Conservation (phyloP, 2,797 vertebrate genomes). For the Nyctalus aviator region DNA sequence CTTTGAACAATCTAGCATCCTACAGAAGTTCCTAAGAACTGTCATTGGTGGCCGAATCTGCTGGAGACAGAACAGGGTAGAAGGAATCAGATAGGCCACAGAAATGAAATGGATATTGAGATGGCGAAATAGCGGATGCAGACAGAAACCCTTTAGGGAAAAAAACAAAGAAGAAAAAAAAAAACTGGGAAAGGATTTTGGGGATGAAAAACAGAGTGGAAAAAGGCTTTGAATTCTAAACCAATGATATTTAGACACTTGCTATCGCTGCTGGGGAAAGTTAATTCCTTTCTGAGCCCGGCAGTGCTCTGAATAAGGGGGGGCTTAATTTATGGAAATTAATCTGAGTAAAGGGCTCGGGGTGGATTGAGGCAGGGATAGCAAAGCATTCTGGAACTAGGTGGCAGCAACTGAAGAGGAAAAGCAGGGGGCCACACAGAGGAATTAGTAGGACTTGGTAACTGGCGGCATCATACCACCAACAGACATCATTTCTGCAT, state of each 20-base stretch:
- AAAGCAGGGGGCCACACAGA: background rate
- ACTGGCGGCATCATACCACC: background rate
- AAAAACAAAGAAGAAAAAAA: background rate
- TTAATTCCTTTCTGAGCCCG: slow-evolving; percentile 42
- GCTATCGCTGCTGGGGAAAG: background rate
- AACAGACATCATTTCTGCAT: background rate
- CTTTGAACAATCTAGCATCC: background rate
- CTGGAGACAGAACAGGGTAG: background rate
- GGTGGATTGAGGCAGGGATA: background rate
- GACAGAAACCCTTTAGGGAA: background rate
- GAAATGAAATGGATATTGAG: background rate
- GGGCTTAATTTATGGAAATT: background rate
- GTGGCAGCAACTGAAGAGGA: background rate
- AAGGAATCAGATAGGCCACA: background rate
- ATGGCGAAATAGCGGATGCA: background rate
- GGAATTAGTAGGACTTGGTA: background rate
- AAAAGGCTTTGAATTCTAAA: background rate
- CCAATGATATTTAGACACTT: background rate
- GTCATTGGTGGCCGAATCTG: background rate
- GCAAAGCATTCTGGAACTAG: background rate
- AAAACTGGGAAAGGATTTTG: background rate
- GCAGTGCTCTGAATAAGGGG: background rate
- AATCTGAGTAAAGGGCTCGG: background rate
- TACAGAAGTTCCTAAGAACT: background rate
- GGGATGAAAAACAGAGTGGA: background rate